Percentiles rank a stretch among this genome's conserved stretches.
Conservation (phyloP, 2,113 vertebrate genomes). For the Lota lota region DNA sequence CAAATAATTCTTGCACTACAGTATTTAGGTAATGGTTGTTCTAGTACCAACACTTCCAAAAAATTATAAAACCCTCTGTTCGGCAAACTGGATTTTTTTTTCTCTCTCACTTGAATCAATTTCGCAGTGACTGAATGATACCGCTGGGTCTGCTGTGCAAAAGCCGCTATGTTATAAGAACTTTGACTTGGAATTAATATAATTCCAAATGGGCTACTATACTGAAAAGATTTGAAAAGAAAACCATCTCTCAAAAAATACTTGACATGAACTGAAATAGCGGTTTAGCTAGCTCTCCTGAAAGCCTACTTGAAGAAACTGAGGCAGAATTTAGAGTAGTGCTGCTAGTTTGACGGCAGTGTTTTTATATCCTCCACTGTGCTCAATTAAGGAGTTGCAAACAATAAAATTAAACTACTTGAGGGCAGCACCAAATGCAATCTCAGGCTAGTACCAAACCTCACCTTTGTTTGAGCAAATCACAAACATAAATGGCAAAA, state of each 20-base stretch:
- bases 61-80: background rate
- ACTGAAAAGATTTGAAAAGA: background rate
- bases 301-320: slow-evolving; percentile 54
- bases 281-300: slow-evolving; percentile 3
- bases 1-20: slow-evolving; percentile 56
- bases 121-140: slow-evolving; percentile 4
- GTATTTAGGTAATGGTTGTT: slow-evolving; percentile 16
- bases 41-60: background rate
- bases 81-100: background rate
- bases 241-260: slow-evolving; percentile 19
- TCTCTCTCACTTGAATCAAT: background rate
- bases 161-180: slow-evolving; percentile 28
- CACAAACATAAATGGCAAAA: too few relatives aligned
- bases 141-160: slow-evolving; percentile 31
- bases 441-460: too few relatives aligned
- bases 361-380: slow-evolving; percentile 41
- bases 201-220: slow-evolving; percentile 28
- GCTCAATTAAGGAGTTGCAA: slow-evolving; percentile 58
- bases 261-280: slow-evolving; percentile 41
- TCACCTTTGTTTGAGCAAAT: too few relatives aligned
- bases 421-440: background rate
- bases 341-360: slow-evolving; percentile 43
- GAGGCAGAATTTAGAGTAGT: slow-evolving; percentile 48
- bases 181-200: slow-evolving; percentile 36
- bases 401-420: slow-evolving; percentile 52